Evolutionary conservation across 2,888 invertebrate genomes (phyloP).

Genomic region (Xestobium rufovillosum): DNA sequence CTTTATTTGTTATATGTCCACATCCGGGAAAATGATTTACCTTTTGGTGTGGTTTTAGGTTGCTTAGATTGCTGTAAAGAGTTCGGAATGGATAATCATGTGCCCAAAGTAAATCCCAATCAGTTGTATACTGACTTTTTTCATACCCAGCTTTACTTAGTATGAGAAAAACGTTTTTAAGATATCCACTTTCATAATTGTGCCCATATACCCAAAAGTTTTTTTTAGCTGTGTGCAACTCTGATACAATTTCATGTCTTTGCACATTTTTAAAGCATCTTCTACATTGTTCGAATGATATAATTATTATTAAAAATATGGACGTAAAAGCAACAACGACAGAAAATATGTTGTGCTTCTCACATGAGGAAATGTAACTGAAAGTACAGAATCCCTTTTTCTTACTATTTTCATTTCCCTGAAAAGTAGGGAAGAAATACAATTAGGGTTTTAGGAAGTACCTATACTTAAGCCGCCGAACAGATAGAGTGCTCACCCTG

Average conservation of each 20-base stretch:
- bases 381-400: no score
- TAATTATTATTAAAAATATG: constrained; percentile 26
- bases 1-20: constrained; percentile 89
- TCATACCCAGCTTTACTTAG: constrained; percentile 69
- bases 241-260: background rate
- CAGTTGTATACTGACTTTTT: constrained; percentile 46
- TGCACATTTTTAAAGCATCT: constrained; percentile 27
- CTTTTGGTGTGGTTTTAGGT: constrained; percentile 63
- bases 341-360: constrained; percentile 16
- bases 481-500: no score
- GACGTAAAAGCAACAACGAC: constrained; percentile 23
- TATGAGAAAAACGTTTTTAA: constrained; percentile 75
- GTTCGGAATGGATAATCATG: constrained; percentile 83
- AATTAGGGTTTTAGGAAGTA: no score
- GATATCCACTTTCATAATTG: constrained; percentile 56
- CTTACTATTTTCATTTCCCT: no score
- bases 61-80: constrained; percentile 48
- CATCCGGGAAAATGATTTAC: constrained; percentile 94
- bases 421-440: no score
- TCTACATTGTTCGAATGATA: constrained; percentile 30
- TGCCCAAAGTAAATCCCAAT: constrained; percentile 90
- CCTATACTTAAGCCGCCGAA: no score
- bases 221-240: constrained; percentile 21
- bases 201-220: constrained; percentile 56
- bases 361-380: no score